These are phyloP conservation scores for Sardina pilchardus DNA, from an alignment of 2,113 vertebrate genomes.

Conservation along the genomic window DNA sequence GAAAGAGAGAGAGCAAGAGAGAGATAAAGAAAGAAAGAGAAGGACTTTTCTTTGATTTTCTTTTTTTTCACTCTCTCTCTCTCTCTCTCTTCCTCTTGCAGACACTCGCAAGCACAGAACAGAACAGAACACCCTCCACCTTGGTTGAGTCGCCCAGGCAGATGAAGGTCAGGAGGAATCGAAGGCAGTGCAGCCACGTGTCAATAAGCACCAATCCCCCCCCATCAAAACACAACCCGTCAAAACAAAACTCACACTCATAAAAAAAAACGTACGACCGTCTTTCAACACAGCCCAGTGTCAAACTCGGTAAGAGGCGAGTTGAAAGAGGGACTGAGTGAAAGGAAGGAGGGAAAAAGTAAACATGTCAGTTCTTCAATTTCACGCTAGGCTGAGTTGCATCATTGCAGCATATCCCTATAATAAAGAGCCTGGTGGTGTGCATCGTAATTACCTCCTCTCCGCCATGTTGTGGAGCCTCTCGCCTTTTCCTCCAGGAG, in stretches of 20 bases:
- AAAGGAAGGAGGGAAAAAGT: slow-evolving; percentile 59
- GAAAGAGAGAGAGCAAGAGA: background rate
- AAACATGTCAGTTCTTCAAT: slow-evolving; percentile 77
- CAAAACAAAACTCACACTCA: slow-evolving; percentile 18
- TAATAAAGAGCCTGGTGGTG: slow-evolving; percentile 66
- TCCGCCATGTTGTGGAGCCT: slow-evolving; percentile 41
- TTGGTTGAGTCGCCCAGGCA: slow-evolving; percentile 40
- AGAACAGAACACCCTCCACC: slow-evolving; percentile 45
- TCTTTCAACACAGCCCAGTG: slow-evolving; percentile 49
- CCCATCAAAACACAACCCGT: slow-evolving; percentile 27
- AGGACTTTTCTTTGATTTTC: slow-evolving; percentile 9
- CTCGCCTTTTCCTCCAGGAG: slow-evolving; percentile 23
- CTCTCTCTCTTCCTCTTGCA: slow-evolving; percentile 30
- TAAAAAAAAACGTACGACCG: slow-evolving; percentile 27
- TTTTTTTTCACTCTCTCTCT: background rate
- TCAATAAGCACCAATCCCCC: slow-evolving; percentile 34
- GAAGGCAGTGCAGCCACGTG: slow-evolving; percentile 48
- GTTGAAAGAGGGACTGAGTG: slow-evolving; percentile 61
- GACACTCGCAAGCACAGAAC: slow-evolving; percentile 44
- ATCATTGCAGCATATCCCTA: slow-evolving; percentile 68
- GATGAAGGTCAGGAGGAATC: slow-evolving; percentile 43
- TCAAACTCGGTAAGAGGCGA: slow-evolving; percentile 58
- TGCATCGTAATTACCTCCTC: slow-evolving; percentile 68
- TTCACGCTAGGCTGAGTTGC: slow-evolving; percentile 69
- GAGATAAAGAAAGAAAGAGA: background rate